A percentile compares a stretch with the other conserved stretches of the same genome.
Conservation (phyloP, 2,888 invertebrate species). For the Philereme transversata region DNA sequence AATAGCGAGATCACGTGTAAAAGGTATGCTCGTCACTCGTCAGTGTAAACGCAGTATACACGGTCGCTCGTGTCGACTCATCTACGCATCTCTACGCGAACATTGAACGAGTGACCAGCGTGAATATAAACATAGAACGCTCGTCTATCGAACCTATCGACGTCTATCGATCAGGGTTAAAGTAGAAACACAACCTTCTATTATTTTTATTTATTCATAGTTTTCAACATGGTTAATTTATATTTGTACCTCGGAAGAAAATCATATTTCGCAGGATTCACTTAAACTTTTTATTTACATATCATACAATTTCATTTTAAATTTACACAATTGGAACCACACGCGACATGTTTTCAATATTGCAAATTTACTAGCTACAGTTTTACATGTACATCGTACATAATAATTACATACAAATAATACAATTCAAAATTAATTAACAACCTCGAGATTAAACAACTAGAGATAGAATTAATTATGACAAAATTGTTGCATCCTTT, state of each 20-base stretch:
- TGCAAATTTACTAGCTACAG: conserved; percentile 76
- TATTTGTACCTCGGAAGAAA: conserved; percentile 84
- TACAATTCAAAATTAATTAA: conserved; percentile 65
- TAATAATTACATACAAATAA: conserved; percentile 48
- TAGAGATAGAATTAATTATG: conserved; percentile 67
- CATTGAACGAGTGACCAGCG: too few species aligned
- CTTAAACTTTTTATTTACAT: conserved; percentile 82
- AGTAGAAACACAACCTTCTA: conserved; percentile 39
- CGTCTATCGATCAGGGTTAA: too few species aligned
- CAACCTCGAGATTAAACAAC: conserved; percentile 60
- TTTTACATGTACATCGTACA: conserved; percentile 80
- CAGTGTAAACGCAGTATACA: too few species aligned
- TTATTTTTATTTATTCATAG: conserved; percentile 81
- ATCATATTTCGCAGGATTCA: conserved; percentile 81
- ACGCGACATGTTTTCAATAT: conserved; percentile 63
- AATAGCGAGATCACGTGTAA: too few species aligned
- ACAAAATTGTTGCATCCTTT: conserved; percentile 76
- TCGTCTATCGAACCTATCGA: too few species aligned
- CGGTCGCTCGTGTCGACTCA: too few species aligned
- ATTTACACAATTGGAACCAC: conserved; percentile 70
- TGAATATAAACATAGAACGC: too few species aligned
- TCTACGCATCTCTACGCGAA: too few species aligned
- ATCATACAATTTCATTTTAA: conserved; percentile 76
- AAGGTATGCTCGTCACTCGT: too few species aligned
- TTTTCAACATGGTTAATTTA: conserved; percentile 83